Conservation (phyloP, 2,888 invertebrate genomes). For the Flabesymbios commensalis region DNA sequence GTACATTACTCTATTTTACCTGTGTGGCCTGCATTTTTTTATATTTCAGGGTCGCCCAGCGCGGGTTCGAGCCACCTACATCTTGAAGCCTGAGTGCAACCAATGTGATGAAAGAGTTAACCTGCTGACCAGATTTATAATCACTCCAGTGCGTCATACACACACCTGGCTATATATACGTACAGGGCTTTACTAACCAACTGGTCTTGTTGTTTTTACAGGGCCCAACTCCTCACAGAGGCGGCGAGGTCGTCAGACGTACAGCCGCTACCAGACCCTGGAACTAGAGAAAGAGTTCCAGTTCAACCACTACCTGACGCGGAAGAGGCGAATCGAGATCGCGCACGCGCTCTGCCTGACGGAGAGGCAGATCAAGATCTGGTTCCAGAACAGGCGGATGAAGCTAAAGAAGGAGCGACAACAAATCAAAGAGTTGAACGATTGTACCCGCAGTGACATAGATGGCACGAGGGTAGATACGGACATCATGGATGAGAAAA, state of each 20-base stretch:
- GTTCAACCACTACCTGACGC: constrained; percentile 95
- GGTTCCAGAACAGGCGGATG: constrained; percentile 92
- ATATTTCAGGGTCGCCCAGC: too few relatives aligned
- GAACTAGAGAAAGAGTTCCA: constrained; percentile 98
- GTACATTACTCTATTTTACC: too few relatives aligned
- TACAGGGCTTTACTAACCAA: background rate
- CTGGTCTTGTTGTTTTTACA: constrained; percentile 22
- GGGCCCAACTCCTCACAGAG: constrained; percentile 57
- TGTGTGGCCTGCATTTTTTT: too few relatives aligned
- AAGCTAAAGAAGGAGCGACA: constrained; percentile 77
- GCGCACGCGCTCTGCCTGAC: constrained; percentile 94
- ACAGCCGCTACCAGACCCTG: constrained; percentile 95
- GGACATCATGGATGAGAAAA: too few relatives aligned
- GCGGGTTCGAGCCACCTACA: too few relatives aligned
- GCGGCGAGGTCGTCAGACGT: constrained; percentile 86
- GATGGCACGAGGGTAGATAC: too few relatives aligned
- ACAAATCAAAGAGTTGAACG: constrained; percentile 53
- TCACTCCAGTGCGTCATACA: too few relatives aligned
- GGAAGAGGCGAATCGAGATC: constrained; percentile 95
- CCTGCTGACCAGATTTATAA: too few relatives aligned
- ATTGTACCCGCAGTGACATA: too few relatives aligned
- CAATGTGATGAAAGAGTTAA: too few relatives aligned
- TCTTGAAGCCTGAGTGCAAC: too few relatives aligned
- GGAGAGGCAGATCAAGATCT: constrained; percentile 78
- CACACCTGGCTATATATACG: too few relatives aligned